Conservation (phyloP, 2,797 vertebrate genomes). For the Threskiornis aethiopicus region DNA sequence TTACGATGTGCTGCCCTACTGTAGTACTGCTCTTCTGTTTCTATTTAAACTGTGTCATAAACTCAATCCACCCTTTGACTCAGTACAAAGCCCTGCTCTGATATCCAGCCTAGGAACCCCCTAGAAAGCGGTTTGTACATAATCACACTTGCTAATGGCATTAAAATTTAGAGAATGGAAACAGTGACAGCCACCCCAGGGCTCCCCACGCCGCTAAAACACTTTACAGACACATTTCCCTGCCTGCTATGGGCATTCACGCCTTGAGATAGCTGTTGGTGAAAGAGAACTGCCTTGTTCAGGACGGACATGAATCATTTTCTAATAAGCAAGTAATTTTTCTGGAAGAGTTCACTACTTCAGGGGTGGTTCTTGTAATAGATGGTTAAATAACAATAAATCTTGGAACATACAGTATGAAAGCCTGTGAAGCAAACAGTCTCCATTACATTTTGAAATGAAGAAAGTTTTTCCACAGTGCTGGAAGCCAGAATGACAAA, state of each 20-base stretch:
- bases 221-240: conserved; percentile 4
- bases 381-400: conserved; percentile 10
- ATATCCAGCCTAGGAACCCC: conserved; percentile 52
- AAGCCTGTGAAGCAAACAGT: neutral
- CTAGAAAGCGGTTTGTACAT: conserved; percentile 61
- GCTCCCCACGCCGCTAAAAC: neutral
- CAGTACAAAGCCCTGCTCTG: conserved; percentile 54
- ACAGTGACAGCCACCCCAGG: neutral
- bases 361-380: conserved; percentile 3
- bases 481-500: conserved; percentile 1
- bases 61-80: conserved; percentile 54
- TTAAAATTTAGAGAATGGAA: conserved; percentile 47
- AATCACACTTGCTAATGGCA: conserved; percentile 39
- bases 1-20: neutral
- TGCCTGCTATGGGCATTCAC: neutral
- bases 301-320: neutral
- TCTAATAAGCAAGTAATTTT: conserved; percentile 31
- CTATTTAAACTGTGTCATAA: conserved; percentile 51
- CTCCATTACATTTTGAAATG: conserved; percentile 26
- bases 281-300: conserved; percentile 7
- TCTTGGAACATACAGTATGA: neutral
- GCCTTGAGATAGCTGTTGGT: neutral
- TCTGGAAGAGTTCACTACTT: conserved; percentile 8
- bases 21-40: neutral
- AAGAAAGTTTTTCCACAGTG: conserved; percentile 51